phyloP scores from a whole-genome alignment of 92 coral and sea anemone species.

The Epizoanthus illoricatus region DNA sequence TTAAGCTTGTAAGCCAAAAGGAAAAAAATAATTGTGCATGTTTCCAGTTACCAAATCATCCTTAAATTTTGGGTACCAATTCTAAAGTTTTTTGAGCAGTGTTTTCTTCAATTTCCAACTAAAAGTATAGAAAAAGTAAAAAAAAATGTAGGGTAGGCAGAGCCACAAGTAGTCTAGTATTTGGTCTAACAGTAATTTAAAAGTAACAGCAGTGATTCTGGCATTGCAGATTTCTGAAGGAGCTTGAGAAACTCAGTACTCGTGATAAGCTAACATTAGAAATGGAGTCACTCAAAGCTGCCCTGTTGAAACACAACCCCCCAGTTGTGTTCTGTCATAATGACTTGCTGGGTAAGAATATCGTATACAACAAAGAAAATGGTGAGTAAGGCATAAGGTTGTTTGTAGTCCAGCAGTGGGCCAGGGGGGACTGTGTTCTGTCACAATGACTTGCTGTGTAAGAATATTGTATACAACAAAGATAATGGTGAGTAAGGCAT shows the following conservation, averaged over 20 bases:
- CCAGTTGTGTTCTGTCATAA: slow-evolving; percentile 89
- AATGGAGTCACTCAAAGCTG: slow-evolving; percentile 57
- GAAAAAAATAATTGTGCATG: too few species aligned
- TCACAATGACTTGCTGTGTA: slow-evolving; percentile 89
- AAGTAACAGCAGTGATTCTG: neutral
- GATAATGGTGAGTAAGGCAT: slow-evolving; percentile 57
- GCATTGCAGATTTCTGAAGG: slow-evolving; percentile 12
- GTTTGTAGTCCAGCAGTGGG: neutral
- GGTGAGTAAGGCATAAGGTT: slow-evolving; percentile 45
- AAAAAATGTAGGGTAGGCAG: too few species aligned
- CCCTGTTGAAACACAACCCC: slow-evolving; percentile 55
- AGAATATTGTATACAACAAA: slow-evolving; percentile 75
- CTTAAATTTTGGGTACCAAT: too few species aligned
- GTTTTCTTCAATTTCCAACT: too few species aligned
- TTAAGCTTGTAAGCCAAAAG: too few species aligned
- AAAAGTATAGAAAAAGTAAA: too few species aligned
- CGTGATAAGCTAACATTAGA: slow-evolving; percentile 63
- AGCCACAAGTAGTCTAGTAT: too few species aligned
- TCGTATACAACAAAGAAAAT: slow-evolving; percentile 63
- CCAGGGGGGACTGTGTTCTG: slow-evolving; percentile 50
- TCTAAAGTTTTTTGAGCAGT: too few species aligned
- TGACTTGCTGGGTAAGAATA: slow-evolving; percentile 86
- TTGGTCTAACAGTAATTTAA: too few species aligned
- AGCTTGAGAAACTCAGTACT: slow-evolving; percentile 35
- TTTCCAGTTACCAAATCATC: too few species aligned